Percentiles rank a stretch among this genome's conserved stretches.
Evolutionary conservation across 1,140 invertebrate species (phyloP).

Genomic region (Agraylea sexmaculata): DNA sequence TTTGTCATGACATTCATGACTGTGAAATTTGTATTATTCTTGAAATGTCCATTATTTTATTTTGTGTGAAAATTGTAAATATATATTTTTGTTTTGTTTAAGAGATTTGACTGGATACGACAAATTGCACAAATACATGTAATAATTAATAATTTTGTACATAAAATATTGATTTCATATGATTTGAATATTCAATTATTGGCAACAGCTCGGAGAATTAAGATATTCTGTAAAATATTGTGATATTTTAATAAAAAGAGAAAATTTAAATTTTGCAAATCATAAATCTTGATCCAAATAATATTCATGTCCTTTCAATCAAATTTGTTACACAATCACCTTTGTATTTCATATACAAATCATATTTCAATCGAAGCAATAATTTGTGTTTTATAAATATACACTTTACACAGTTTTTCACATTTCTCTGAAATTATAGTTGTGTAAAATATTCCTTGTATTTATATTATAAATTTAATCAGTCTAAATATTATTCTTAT

Average conservation of each 20-base stretch:
- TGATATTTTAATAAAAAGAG: not conserved
- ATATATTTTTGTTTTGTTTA: constrained; percentile 5
- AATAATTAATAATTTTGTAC: not conserved
- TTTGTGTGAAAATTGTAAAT: too few relatives aligned
- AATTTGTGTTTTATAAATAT: constrained; percentile 5
- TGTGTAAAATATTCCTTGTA: constrained; percentile 22
- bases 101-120: not conserved
- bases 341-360: not conserved
- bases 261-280: not conserved
- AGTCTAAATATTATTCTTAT: constrained; percentile 20
- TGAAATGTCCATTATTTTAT: too few relatives aligned
- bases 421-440: constrained; percentile 20
- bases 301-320: not conserved
- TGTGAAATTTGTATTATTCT: too few relatives aligned
- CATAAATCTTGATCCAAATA: not conserved
- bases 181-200: not conserved
- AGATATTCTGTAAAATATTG: not conserved
- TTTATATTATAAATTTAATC: constrained; percentile 21
- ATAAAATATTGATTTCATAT: constrained; percentile 1
- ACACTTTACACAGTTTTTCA: constrained; percentile 14
- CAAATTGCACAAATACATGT: not conserved
- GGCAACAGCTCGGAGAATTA: not conserved
- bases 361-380: not conserved
- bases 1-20: too few relatives aligned
- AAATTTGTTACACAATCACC: not conserved